Percentiles rank a stretch among this genome's conserved stretches.
phyloP scores from a whole-genome alignment of 2,113 vertebrate species.

The Lophotis ruficrista region DNA sequence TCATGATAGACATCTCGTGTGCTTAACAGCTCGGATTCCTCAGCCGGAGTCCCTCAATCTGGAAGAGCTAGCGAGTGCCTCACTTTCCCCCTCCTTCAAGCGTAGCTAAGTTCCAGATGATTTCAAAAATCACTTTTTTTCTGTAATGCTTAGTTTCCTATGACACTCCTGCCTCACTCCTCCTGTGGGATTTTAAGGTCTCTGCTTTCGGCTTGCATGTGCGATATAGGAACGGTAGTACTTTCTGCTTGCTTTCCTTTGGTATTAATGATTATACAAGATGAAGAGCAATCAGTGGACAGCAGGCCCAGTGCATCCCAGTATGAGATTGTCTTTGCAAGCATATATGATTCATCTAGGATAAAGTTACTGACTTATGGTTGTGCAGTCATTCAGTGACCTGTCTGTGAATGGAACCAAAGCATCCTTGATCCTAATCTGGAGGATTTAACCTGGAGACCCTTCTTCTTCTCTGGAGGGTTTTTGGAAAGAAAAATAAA shows the following conservation, averaged over 20 bases:
- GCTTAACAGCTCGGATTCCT: constrained; percentile 10
- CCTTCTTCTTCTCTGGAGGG: background rate
- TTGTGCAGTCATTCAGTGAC: background rate
- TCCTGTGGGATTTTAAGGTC: background rate
- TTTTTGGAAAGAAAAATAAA: background rate
- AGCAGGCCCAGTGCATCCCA: background rate
- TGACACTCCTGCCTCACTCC: background rate
- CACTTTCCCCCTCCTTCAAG: background rate
- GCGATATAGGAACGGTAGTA: background rate
- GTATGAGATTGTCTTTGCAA: background rate
- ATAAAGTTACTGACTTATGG: background rate
- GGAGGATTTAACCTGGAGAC: background rate
- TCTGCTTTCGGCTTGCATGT: background rate
- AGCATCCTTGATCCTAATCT: background rate
- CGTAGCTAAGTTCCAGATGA: background rate
- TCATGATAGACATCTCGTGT: background rate
- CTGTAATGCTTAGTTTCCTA: background rate
- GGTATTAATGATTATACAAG: background rate
- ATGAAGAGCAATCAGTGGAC: background rate
- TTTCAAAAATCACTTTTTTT: background rate
- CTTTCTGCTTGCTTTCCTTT: background rate
- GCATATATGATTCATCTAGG: background rate
- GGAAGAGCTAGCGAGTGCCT: background rate
- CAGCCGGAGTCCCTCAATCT: background rate
- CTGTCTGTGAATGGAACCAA: background rate